Conservation (phyloP, 2,113 vertebrate species). For the Apeltes quadracus region DNA sequence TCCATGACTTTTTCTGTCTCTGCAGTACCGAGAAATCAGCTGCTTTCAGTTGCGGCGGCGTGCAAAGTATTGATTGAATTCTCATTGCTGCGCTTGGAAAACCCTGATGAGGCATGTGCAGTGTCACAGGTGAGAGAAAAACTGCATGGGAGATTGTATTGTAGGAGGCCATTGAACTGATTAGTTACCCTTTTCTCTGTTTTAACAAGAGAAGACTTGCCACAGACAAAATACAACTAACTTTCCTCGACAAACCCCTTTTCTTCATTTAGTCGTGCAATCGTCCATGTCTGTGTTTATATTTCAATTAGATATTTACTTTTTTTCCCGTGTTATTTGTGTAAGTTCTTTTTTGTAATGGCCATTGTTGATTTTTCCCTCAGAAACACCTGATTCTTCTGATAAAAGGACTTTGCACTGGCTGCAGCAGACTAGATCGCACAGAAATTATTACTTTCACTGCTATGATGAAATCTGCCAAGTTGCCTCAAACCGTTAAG, state of each 20-base stretch:
- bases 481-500: conserved; percentile 96
- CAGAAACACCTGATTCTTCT: conserved; percentile 98
- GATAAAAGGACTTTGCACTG: conserved; percentile 97
- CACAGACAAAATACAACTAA: neutral
- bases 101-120: conserved; percentile 97
- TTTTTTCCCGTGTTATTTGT: neutral
- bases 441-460: conserved; percentile 99
- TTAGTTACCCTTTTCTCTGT: neutral
- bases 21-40: conserved; percentile 93
- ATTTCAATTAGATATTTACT: neutral
- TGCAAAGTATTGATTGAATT: conserved; percentile 99
- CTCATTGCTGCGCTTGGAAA: conserved; percentile 93
- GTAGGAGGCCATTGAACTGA: neutral
- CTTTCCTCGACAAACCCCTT: neutral
- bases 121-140: conserved; percentile 91
- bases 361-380: too few relatives aligned
- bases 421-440: conserved; percentile 94
- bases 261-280: neutral
- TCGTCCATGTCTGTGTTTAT: neutral
- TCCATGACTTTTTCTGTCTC: conserved; percentile 11
- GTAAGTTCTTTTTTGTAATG: too few relatives aligned
- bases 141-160: neutral
- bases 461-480: conserved; percentile 99
- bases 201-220: neutral
- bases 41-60: conserved; percentile 94